These are phyloP conservation scores for Bubo blakistoni DNA, from an alignment of 2,113 vertebrate genomes.

Conservation along the genomic window DNA sequence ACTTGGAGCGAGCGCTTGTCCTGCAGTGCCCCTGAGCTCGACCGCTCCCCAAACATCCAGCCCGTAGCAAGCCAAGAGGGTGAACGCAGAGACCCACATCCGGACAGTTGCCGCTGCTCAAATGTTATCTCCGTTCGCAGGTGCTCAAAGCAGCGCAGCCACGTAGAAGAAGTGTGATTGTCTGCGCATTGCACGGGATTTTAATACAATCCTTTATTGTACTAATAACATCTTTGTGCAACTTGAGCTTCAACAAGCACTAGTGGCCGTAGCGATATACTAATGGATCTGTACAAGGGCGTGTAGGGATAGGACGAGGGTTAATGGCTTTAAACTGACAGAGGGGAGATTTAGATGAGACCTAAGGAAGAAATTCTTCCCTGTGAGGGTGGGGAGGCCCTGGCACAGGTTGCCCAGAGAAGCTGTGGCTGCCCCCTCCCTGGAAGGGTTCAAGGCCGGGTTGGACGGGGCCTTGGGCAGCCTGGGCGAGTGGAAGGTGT, in stretches of 20 bases:
- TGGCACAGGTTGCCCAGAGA: no score
- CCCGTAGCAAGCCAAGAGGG: background rate
- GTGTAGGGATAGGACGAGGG: no score
- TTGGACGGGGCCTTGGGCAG: no score
- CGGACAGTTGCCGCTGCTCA: background rate
- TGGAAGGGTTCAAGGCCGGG: no score
- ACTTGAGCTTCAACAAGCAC: accelerated
- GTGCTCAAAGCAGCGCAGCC: background rate
- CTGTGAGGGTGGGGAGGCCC: no score
- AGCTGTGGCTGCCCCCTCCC: no score
- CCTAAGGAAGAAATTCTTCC: no score
- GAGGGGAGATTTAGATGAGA: no score
- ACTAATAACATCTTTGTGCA: background rate
- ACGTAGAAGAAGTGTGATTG: background rate
- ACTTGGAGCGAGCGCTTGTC: background rate
- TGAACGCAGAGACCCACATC: background rate
- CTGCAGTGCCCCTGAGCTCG: accelerated
- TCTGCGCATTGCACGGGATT: background rate
- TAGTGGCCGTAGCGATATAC: accelerated
- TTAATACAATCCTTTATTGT: background rate
- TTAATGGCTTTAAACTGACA: no score
- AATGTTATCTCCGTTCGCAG: background rate
- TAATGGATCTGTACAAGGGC: no score
- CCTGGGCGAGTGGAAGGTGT: no score
- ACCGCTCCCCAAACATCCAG: background rate